phyloP scores from a whole-genome alignment of 2,797 vertebrate genomes.

The Oryzias sinensis region DNA sequence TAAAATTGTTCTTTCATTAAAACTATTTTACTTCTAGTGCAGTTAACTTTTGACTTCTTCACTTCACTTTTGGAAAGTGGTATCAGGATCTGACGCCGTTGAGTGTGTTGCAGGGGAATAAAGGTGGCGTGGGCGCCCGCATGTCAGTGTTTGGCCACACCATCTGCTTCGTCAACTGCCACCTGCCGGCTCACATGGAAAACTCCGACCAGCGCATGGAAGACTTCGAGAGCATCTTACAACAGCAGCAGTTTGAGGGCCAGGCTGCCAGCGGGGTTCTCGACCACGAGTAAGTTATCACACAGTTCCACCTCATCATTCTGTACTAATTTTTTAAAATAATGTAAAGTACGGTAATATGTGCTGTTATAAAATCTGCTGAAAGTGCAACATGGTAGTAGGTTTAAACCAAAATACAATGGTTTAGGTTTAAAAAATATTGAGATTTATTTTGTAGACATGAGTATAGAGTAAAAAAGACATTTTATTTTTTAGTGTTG shows the following conservation, averaged over 20 bases:
- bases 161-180: constrained; percentile 97
- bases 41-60: too few relatives aligned
- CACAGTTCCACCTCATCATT: constrained; percentile 2
- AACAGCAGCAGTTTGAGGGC: constrained; percentile 95
- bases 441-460: too few relatives aligned
- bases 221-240: constrained; percentile 95
- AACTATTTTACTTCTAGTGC: too few relatives aligned
- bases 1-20: too few relatives aligned
- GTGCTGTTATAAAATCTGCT: background rate
- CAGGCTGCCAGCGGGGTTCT: constrained; percentile 85
- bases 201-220: constrained; percentile 96
- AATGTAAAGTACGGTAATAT: too few relatives aligned
- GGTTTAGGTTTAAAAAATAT: too few relatives aligned
- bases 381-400: too few relatives aligned
- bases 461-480: too few relatives aligned
- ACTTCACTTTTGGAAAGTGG: background rate
- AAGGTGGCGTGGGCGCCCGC: constrained; percentile 92
- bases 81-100: background rate
- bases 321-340: too few relatives aligned
- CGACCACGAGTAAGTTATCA: constrained; percentile 88
- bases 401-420: too few relatives aligned
- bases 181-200: constrained; percentile 97
- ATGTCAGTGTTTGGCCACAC: constrained; percentile 91
- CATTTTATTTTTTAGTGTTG: constrained; percentile 76
- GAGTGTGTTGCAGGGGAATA: constrained; percentile 85